Evolutionary conservation across 2,888 invertebrate species (phyloP), one percentile per base, ranked within the genome.

Genomic region (Ethmia dodecea): DNA sequence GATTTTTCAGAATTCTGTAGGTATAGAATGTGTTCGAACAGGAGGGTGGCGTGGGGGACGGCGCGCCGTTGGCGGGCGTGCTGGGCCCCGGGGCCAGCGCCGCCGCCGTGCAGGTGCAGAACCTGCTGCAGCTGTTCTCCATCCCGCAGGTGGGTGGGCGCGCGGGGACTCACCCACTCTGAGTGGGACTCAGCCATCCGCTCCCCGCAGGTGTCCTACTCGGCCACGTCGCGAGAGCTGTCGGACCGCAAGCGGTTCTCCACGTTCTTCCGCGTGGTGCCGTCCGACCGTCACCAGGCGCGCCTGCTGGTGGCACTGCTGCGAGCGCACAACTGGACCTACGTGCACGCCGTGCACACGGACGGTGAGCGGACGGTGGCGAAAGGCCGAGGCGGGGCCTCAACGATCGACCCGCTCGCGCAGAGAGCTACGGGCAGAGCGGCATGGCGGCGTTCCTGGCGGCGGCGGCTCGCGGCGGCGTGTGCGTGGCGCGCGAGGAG

Each of bases 221-320:
- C 93, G 13, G 92, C 94, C 28, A 94, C 94, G 18, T 91, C 91
- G 13, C 88, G 89, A 49, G 93, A 93, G 67, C 84, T 94, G 31
- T 92, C 92, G 44, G 91, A 93, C 69, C 93, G 93, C 62, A 89
- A 88, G 45, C 81, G 92, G 44, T 94, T 91, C 76, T 89, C 91
- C 54, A 93, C 93, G 54, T 94, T 94, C 74, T 84, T 93, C 55
- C 87, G 94, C 22, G 93, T 94, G 10, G 93, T 94, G 26, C 94
- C 94, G 8, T 91, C 92, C 0, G 94, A 94, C 76, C 89, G 88
- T 50, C 91, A 91, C 73, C 94, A 94, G 75, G 93, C 93, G 10
- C 89, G 91, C 59, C 91, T 92, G 32, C 89, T 94, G 61, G 84
- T 92, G 45, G 92, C 93, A 57, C 77, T 92, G 40, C 88, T 93